Evolutionary conservation across 2,797 vertebrate genomes (phyloP).

Genomic region (Clarias pachynema): DNA sequence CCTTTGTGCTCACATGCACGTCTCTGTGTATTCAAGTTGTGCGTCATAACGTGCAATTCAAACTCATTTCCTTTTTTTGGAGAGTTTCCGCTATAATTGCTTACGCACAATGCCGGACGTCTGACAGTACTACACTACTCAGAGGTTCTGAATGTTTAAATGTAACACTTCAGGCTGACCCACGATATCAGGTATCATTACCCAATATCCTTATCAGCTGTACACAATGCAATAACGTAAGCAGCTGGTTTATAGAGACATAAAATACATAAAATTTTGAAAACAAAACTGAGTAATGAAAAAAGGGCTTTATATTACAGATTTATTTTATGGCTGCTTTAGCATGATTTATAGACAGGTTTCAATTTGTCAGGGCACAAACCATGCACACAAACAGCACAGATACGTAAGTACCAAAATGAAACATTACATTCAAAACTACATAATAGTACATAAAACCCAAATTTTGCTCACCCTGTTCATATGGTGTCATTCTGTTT

Average conservation of each 20-base stretch:
- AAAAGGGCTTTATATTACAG: constrained; percentile 12
- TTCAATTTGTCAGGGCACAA: too few species aligned
- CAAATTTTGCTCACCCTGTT: too few species aligned
- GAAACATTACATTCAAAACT: too few species aligned
- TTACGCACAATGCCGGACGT: constrained; percentile 26
- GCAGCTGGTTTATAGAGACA: not conserved
- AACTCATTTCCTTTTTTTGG: constrained; percentile 41
- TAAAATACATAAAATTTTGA: not conserved
- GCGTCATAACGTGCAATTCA: constrained; percentile 31
- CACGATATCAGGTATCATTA: constrained; percentile 4
- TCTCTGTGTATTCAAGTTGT: constrained; percentile 27
- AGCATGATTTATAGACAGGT: too few species aligned
- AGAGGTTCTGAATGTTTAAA: not conserved
- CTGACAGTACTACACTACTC: not conserved
- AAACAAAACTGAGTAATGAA: not conserved
- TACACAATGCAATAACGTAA: constrained; percentile 11
- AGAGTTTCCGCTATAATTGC: constrained; percentile 13
- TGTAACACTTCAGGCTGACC: constrained; percentile 12
- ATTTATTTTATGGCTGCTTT: too few species aligned
- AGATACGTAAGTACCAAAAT: too few species aligned
- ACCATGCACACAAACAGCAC: too few species aligned
- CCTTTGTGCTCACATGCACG: constrained; percentile 20
- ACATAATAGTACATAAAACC: too few species aligned
- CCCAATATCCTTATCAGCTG: constrained; percentile 31
- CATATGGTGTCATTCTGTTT: too few species aligned